Evolutionary conservation across 92 coral and sea anemone species (phyloP), one percentile per base, ranked within the genome.

Genomic region (Zoanthus solanderi): DNA sequence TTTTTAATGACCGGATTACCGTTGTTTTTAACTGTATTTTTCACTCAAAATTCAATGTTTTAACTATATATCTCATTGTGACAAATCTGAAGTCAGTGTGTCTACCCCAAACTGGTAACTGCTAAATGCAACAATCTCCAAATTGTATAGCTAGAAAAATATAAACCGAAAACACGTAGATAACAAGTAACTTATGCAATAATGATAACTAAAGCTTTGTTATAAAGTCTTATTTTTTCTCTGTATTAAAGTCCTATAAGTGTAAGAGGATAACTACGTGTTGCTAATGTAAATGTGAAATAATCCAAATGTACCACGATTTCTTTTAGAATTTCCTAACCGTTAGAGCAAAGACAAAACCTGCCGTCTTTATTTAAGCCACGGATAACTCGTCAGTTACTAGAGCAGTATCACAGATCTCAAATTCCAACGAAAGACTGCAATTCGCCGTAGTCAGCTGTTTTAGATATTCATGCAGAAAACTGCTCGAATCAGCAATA

Each of bases 1-100:
- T 81, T 67, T 67, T 10, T 46, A 47, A 42, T n/a, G 56, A 16
- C 32, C 56, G 17, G 11, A 23, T 66, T 44, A 11, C 63, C 3
- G 66, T 65, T 81, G 63, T 67, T 67, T 80, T 12, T 28, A 77
- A 30, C 75, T 18, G 30, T 67, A 18, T 61, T 78, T 31, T 67
- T 23, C 11, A 31, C 45, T 16, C 18, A 47, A 81, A 53, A 47
- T 31, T 6, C 52, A 42, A 16, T 42, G 18, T 14, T 18, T 2
- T 23, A 63, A 2, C 8, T 63, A n/a, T n/a, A n/a, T n/a, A n/a
- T 17, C 28, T 23, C 9, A 9, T 63, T 63, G 8, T n/a, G 31
- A 63, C 31, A 63, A 63, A 63, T 18, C 28, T 28, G 5, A n/a
- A 4, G 32, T 63, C 9, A 63, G 6, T 18, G n/a, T 14, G 65